Conservation (phyloP, 2,888 invertebrate species). For the Chesias legatella region DNA sequence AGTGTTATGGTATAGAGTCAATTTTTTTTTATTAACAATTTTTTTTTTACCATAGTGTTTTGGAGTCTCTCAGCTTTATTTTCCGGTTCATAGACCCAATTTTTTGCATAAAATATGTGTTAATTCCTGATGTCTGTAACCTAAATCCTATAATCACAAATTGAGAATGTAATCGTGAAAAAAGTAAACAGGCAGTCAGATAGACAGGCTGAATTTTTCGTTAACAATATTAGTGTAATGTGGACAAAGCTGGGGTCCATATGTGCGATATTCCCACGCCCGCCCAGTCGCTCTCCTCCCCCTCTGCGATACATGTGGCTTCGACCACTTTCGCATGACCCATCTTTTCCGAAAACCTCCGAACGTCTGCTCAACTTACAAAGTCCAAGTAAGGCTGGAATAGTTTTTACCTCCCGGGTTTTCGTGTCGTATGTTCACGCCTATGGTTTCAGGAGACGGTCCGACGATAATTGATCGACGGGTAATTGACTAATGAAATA, state of each 20-base stretch:
- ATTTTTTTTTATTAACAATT: too few species aligned
- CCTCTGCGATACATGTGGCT: constrained; percentile 55
- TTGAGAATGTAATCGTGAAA: too few species aligned
- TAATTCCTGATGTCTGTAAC: too few species aligned
- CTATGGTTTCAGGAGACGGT: constrained; percentile 67
- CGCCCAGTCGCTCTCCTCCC: constrained; percentile 43
- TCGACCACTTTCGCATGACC: constrained; percentile 51
- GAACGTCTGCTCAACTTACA: constrained; percentile 26
- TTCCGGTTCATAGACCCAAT: too few species aligned
- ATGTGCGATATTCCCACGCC: constrained; percentile 73
- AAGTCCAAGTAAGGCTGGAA: constrained; percentile 46
- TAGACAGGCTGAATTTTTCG: background rate
- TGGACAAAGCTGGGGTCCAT: constrained; percentile 74
- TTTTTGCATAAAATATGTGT: too few species aligned
- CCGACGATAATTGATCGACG: constrained; percentile 66
- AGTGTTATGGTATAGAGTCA: too few species aligned
- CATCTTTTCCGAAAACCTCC: constrained; percentile 33
- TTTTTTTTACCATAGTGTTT: too few species aligned
- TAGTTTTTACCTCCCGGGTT: constrained; percentile 66
- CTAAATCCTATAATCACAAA: too few species aligned
- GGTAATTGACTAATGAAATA: constrained; percentile 70
- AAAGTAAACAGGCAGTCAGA: too few species aligned
- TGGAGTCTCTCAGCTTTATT: too few species aligned
- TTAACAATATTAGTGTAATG: constrained; percentile 35
- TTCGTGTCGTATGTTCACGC: constrained; percentile 58